phyloP scores from a whole-genome alignment of 2,797 vertebrate species.

The Gymnothorax reevesii region DNA sequence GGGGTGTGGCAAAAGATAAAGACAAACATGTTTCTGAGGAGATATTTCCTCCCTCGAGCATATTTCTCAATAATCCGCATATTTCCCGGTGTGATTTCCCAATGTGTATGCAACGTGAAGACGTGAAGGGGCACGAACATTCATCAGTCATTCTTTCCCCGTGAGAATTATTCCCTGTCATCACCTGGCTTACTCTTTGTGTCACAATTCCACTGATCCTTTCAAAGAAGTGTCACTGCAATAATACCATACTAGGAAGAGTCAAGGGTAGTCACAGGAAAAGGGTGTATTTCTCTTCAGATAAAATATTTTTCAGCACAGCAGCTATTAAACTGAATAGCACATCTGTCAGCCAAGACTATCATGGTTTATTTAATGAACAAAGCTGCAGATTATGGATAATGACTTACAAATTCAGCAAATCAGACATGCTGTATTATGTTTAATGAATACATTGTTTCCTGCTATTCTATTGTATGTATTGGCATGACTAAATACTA shows the following conservation, averaged over 20 bases:
- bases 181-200: neutral
- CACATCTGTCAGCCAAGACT: neutral
- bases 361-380: neutral
- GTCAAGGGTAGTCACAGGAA: neutral
- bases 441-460: neutral
- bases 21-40: no score
- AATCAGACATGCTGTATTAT: neutral
- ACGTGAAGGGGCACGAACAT: neutral
- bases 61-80: constrained; percentile 3
- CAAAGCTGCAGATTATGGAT: neutral
- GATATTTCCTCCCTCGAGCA: neutral
- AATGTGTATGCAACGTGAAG: neutral
- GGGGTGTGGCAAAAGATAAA: no score
- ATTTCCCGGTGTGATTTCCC: neutral
- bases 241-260: neutral
- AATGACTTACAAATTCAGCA: neutral
- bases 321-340: neutral
- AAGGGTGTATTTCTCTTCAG: neutral
- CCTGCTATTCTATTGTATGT: no score
- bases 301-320: neutral
- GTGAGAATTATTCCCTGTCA: neutral
- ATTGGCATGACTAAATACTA: neutral
- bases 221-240: neutral
- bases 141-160: neutral
- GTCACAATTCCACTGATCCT: neutral